phyloP scores from a whole-genome alignment of 2,113 vertebrate species.

The Protobothrops mucrosquamatus region DNA sequence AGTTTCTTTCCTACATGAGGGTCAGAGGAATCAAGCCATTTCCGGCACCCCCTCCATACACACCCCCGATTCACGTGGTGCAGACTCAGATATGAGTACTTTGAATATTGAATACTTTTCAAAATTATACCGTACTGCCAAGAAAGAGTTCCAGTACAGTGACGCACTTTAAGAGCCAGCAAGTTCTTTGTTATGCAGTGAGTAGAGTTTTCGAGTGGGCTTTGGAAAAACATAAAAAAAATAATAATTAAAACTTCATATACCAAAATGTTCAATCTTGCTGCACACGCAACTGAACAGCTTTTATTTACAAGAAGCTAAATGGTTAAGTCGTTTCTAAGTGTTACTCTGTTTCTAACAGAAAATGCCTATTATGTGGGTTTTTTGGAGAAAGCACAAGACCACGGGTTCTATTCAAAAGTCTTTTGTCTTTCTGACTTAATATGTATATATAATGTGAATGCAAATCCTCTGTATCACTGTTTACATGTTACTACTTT shows the following conservation, averaged over 20 bases:
- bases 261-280: conserved; percentile 76
- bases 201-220: conserved; percentile 67
- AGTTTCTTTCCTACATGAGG: conserved; percentile 97
- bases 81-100: conserved; percentile 91
- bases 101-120: conserved; percentile 5
- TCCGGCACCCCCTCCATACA: conserved; percentile 92
- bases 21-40: conserved; percentile 94
- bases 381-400: conserved; percentile 73
- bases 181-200: conserved; percentile 53
- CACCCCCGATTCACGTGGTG: conserved; percentile 78
- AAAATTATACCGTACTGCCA: conserved; percentile 52
- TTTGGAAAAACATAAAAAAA: conserved; percentile 60
- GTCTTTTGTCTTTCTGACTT: conserved; percentile 60
- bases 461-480: conserved; percentile 77
- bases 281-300: conserved; percentile 71
- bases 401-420: conserved; percentile 69
- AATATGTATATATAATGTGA: conserved; percentile 72
- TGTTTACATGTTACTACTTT: conserved; percentile 96
- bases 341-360: conserved; percentile 33
- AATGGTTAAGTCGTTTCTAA: conserved; percentile 53
- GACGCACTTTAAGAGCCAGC: conserved; percentile 52
- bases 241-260: conserved; percentile 70
- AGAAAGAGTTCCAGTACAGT: conserved; percentile 40
- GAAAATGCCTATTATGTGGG: conserved; percentile 7
- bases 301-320: conserved; percentile 65